Conservation (phyloP, 2,797 vertebrate species). For the Phoeniculus purpureus region DNA sequence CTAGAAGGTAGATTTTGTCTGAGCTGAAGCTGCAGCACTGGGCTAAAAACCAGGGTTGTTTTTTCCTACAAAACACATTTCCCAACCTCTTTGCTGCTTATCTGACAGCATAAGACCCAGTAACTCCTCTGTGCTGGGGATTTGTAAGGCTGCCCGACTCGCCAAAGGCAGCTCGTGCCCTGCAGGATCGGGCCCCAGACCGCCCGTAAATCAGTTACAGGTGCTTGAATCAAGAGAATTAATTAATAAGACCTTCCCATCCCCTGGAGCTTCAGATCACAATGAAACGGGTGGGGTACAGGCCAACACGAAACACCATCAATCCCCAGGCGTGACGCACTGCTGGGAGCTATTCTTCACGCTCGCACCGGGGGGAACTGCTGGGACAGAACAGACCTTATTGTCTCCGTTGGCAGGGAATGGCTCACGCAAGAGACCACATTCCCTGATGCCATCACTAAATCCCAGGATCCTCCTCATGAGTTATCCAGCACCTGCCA, state of each 20-base stretch:
- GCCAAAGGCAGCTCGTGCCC: background rate
- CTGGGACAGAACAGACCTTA: background rate
- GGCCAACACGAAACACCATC: slow-evolving; percentile 11
- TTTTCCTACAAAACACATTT: background rate
- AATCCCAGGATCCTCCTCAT: slow-evolving; percentile 1
- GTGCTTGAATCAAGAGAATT: slow-evolving; percentile 44
- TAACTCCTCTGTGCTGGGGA: background rate
- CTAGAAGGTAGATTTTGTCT: background rate
- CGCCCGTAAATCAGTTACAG: slow-evolving; percentile 58
- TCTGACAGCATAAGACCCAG: background rate
- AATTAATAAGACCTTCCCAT: slow-evolving; percentile 37
- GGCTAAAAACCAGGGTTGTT: background rate
- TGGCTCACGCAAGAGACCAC: background rate
- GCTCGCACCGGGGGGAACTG: slow-evolving; percentile 12
- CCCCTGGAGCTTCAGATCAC: slow-evolving; percentile 28
- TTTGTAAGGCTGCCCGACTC: background rate
- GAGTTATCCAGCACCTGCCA: slow-evolving; percentile 43
- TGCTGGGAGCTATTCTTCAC: slow-evolving; percentile 30
- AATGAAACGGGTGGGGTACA: slow-evolving; percentile 10
- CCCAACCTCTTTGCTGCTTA: background rate
- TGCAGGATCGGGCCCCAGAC: background rate
- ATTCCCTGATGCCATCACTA: background rate
- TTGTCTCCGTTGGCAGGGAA: slow-evolving; percentile 10
- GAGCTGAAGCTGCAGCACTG: background rate
- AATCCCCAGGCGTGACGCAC: slow-evolving; percentile 30